These are phyloP conservation scores for Microplitis manilae DNA, from an alignment of 2,888 invertebrate genomes.

Conservation along the genomic window DNA sequence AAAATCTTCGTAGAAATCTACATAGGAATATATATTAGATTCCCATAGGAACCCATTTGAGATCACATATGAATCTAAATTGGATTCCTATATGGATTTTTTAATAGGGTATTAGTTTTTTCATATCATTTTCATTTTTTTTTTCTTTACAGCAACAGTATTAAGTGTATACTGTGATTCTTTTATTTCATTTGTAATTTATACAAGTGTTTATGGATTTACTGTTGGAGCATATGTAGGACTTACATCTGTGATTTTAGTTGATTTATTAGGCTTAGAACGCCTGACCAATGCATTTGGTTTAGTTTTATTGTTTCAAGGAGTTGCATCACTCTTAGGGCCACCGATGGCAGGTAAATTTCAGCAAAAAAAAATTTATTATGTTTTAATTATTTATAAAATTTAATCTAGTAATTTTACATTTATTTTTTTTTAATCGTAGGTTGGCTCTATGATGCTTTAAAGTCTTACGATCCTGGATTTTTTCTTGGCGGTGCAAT, in stretches of 20 bases:
- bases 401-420: conserved; percentile 10
- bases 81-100: neutral
- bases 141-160: conserved; percentile 78
- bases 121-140: neutral
- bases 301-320: conserved; percentile 92
- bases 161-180: conserved; percentile 83
- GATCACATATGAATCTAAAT: neutral
- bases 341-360: conserved; percentile 91
- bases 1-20: no score
- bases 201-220: conserved; percentile 88
- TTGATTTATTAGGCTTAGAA: conserved; percentile 94
- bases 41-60: neutral
- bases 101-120: neutral
- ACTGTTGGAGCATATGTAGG: conserved; percentile 97
- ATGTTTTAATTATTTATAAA: neutral
- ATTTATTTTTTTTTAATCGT: conserved; percentile 60
- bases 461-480: conserved; percentile 86
- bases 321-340: conserved; percentile 92
- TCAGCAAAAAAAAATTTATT: conserved; percentile 7
- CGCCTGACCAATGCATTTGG: conserved; percentile 97
- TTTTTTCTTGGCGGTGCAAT: conserved; percentile 91
- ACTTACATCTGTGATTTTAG: conserved; percentile 95
- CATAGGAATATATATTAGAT: no score
- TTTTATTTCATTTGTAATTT: conserved; percentile 83
- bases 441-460: conserved; percentile 89